Evolutionary conservation across 2,113 vertebrate genomes (phyloP).

Genomic region (Psephotus haematonotus): DNA sequence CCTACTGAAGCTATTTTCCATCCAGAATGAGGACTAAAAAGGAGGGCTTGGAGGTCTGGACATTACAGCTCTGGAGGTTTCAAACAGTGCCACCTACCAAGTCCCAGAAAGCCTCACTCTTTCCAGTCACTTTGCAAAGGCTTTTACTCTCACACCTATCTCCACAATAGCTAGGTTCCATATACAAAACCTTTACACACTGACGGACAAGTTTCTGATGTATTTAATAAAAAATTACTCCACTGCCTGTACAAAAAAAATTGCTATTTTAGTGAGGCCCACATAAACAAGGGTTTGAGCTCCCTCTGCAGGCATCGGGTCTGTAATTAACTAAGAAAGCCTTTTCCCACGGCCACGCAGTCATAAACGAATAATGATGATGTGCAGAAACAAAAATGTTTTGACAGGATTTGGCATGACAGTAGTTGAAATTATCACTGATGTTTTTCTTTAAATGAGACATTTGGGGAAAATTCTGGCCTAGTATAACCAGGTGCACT

Average conservation of each 20-base stretch:
- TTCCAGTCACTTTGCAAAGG: not conserved
- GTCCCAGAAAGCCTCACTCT: not conserved
- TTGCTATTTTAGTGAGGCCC: not conserved
- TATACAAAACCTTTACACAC: not conserved
- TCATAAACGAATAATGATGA: constrained; percentile 58
- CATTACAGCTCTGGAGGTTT: not conserved
- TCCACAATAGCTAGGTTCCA: not conserved
- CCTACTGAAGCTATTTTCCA: constrained; percentile 7
- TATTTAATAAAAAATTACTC: constrained; percentile 2
- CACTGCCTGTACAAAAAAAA: constrained; percentile 9
- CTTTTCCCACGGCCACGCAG: constrained; percentile 32
- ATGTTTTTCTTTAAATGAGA: constrained; percentile 48
- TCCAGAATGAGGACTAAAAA: not conserved
- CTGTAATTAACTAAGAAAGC: constrained; percentile 61
- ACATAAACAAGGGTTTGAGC: constrained; percentile 70
- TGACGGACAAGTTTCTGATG: not conserved
- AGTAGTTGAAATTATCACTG: constrained; percentile 43
- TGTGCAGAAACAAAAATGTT: constrained; percentile 70
- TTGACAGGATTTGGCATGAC: constrained; percentile 64
- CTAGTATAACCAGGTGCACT: constrained; percentile 53
- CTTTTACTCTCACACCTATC: not conserved
- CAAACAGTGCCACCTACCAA: constrained; percentile 52
- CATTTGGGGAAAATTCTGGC: constrained; percentile 39
- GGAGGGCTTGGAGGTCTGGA: not conserved
- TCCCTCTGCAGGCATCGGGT: constrained; percentile 64